A percentile compares a stretch with the other conserved stretches of the same genome.
Conservation (phyloP, 2,888 invertebrate species). For the Lithosia quadra region DNA sequence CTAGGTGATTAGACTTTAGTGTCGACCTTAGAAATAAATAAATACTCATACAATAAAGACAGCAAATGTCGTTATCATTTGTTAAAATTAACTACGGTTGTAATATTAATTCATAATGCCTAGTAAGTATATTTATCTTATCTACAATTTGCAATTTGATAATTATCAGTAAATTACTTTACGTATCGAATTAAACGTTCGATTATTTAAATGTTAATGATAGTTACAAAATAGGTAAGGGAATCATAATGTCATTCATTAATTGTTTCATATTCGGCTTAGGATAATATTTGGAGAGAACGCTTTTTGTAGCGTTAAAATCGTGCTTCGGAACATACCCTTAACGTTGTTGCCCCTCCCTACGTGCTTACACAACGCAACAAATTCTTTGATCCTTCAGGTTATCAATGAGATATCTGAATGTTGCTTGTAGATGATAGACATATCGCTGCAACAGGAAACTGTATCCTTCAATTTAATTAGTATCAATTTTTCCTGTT, state of each 20-base stretch:
- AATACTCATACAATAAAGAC: background rate
- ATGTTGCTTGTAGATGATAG: no score
- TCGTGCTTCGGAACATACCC: no score
- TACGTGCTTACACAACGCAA: no score
- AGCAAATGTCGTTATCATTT: background rate
- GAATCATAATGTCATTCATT: background rate
- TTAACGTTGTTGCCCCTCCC: no score
- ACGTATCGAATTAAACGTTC: background rate
- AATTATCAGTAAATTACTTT: background rate
- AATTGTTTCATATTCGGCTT: background rate
- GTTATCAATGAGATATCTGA: no score
- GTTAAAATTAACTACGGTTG: background rate
- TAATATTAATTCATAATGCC: background rate
- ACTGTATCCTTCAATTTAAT: no score
- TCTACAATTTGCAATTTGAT: background rate
- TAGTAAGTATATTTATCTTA: background rate
- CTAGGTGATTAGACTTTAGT: background rate
- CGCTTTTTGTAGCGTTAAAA: no score
- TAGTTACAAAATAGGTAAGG: background rate
- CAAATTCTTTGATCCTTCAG: no score
- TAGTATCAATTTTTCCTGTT: no score
- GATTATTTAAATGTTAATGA: background rate
- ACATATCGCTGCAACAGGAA: no score
- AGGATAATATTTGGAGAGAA: background rate
- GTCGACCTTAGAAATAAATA: background rate